Percentiles rank a stretch among this genome's conserved stretches.
These are phyloP conservation scores for Thomomys bottae DNA, from an alignment of 2,113 vertebrate species.

Conservation along the genomic window DNA sequence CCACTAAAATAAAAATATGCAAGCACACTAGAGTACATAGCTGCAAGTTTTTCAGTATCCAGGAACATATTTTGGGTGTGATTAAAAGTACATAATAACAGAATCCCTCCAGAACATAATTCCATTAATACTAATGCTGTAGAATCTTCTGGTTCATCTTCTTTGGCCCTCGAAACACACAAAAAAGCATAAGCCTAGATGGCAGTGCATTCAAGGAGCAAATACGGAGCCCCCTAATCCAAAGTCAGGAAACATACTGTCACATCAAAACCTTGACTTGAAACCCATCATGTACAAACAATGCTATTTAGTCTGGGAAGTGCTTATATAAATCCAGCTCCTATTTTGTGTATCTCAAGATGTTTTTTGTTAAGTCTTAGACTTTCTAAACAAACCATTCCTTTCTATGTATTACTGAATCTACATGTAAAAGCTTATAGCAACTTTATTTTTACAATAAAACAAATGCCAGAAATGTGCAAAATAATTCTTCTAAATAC, in stretches of 20 bases:
- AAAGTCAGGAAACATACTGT: neutral
- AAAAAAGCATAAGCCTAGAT: neutral
- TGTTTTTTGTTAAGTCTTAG: too few species aligned
- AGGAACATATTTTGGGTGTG: neutral
- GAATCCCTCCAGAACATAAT: neutral
- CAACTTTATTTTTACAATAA: neutral
- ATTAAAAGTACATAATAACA: neutral
- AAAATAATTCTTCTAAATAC: neutral
- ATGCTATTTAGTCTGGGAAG: constrained; percentile 3
- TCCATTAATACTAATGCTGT: neutral
- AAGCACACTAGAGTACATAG: neutral
- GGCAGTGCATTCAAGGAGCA: neutral
- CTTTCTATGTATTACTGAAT: neutral
- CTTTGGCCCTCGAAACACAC: neutral
- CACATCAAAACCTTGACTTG: neutral
- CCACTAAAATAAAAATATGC: neutral
- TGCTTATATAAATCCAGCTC: neutral
- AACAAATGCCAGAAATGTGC: neutral
- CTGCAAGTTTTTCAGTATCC: neutral
- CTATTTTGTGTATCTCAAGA: neutral
- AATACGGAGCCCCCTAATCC: neutral
- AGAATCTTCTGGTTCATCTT: neutral
- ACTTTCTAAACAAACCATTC: constrained; percentile 1
- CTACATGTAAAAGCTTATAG: neutral
- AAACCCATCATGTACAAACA: constrained; percentile 24